Evolutionary conservation across 2,888 invertebrate species (phyloP), one percentile per base, ranked within the genome.

Genomic region (Acrobasis repandana): DNA sequence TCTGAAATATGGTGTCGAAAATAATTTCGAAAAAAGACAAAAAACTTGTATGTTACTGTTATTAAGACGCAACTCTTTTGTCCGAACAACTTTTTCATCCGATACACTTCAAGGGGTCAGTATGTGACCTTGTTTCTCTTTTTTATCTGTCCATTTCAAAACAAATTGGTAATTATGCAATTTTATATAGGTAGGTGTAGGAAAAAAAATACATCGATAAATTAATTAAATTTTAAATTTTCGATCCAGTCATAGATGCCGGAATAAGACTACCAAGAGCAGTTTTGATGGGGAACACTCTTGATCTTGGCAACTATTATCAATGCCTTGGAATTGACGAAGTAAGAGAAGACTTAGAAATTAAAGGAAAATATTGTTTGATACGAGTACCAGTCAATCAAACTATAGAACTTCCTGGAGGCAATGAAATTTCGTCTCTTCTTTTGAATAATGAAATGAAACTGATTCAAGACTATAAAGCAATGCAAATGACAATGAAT

Each of bases 341-440:
- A 20, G 61, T 62, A 10, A 28, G 61, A 8, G 60, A 65, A 43
- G 67, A 67, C 8, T 65, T 65, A 56, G 56, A 67, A 10, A 71
- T 83, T 1, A 69, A 76, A 66, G 83, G 83, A 8, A 84, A 84
- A 63, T 83, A 78, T 58, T 86, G 87, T 48, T 68, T 80, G 36
- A 79, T 82, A 16, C 48, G 43, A 1, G 67, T 81, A 2, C 79
- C 79, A 0, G 6, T 76, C 34, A 59, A 66, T 11, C 80, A 78
- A 65, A 70, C 60, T 15, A 66, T 68, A 8, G 14, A 43, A 20
- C 8, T 56, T 11, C 56, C 56, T 5, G 16, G 56, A 20, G 20
- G 10, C 9, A 16, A 8, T 18, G 54, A 20, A 10, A 28, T 20
- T 2, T 8, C 18, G 9, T 33, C 33, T 51, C 4, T 50, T 18